Base-by-base conservation (phyloP, 2,797 vertebrate genomes). In the Pangasius larnaudii region DNA sequence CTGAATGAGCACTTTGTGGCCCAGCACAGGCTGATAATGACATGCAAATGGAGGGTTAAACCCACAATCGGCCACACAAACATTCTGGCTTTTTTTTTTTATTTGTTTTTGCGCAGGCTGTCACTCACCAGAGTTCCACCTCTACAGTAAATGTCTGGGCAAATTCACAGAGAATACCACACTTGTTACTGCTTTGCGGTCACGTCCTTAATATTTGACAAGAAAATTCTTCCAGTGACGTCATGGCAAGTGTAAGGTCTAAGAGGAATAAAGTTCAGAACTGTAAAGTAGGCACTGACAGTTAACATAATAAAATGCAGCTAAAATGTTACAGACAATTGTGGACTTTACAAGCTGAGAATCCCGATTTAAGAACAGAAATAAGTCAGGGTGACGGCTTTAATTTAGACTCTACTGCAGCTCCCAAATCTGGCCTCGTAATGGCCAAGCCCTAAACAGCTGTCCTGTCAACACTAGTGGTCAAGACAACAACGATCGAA, bases 11-110 rank as follows among this genome's bases (percentile, higher is more conserved):
- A 92, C 94, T 94, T 92, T 96, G 94, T 96, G 92, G 86, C 90
- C 86, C 1, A 81, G 51, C 39, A 89, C 91, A 91, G 86, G 93
- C 92, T 85, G 85, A 92, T 95, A 96, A 96, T 95, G 93, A 93
- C 93, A 94, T 93, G 94, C 92, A 95, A 95, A 96, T 92, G 95
- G 92, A 92, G 91, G 92, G 91, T 92, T 90, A 91, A 93, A 92
- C 92, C 95, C 95, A 90, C 95, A 95, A 95, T 95, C 94, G 91
- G 95, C 93, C 95, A 92, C 90, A 94, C 92, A 96, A 96, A 96
- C 94, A 95, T 94, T 92, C 92, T 85, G 83, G 92, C 88, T 36
- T 36, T 36, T 67, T 86, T 89, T 79, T 67, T 86, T 89, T 79
- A 88, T 90, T 89, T 90, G 90, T 92, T 91, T 91, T 92, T 90